These are phyloP conservation scores for Syngnathus acus DNA, from an alignment of 2,797 vertebrate genomes.

Conservation along the genomic window DNA sequence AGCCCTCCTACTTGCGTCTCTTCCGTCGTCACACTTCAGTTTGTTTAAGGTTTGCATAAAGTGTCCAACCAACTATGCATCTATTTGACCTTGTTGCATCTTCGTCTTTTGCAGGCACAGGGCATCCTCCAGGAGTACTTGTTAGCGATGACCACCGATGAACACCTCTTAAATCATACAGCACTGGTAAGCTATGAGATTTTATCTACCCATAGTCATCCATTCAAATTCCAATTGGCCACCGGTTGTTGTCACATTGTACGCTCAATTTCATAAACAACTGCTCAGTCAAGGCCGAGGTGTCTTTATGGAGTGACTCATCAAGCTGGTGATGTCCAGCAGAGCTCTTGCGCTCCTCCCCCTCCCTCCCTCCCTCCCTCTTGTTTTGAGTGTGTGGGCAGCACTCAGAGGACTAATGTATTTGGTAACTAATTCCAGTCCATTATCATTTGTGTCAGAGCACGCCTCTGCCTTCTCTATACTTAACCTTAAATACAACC, in stretches of 20 bases:
- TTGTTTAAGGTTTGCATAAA: conserved; percentile 29
- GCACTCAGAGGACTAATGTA: conserved; percentile 55
- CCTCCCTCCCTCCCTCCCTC: conserved; percentile 17
- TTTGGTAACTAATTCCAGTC: conserved; percentile 54
- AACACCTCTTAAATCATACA: conserved; percentile 85
- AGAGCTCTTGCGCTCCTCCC: neutral
- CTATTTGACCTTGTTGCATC: neutral
- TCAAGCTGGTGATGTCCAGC: conserved; percentile 47
- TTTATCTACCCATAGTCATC: no score
- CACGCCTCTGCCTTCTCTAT: conserved; percentile 20
- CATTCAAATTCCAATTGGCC: neutral
- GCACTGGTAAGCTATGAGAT: conserved; percentile 75
- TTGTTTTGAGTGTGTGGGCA: conserved; percentile 50
- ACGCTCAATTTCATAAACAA: neutral
- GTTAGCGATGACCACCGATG: conserved; percentile 88
- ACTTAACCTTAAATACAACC: conserved; percentile 15
- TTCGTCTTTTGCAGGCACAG: conserved; percentile 71
- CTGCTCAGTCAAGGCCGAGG: neutral
- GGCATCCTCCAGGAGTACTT: conserved; percentile 89
- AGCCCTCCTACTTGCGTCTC: conserved; percentile 24
- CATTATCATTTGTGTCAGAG: conserved; percentile 49
- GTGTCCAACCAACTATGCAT: neutral
- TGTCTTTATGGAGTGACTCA: conserved; percentile 56
- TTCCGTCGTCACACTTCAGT: conserved; percentile 10
- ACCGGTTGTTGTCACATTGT: neutral